Conservation (phyloP, 2,113 vertebrate species). For the Hippocampus abdominalis region DNA sequence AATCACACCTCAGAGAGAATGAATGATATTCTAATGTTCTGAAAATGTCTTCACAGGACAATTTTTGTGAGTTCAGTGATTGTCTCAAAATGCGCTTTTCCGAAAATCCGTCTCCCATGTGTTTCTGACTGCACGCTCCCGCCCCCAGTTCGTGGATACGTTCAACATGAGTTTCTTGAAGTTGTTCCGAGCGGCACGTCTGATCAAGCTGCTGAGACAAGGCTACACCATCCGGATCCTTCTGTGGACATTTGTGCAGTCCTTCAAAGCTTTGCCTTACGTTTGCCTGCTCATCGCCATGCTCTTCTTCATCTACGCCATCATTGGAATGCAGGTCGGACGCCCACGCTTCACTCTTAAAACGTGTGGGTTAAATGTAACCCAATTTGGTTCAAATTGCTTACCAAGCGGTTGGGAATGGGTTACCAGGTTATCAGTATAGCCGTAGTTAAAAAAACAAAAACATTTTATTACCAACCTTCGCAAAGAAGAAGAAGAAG, state of each 20-base stretch:
- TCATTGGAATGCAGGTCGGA: constrained; percentile 97
- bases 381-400: not conserved
- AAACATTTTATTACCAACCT: too few relatives aligned
- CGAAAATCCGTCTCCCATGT: not conserved
- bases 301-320: constrained; percentile 99
- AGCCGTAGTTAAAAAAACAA: too few relatives aligned
- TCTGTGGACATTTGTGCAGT: constrained; percentile 97
- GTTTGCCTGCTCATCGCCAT: constrained; percentile 98
- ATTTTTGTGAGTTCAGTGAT: too few relatives aligned
- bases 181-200: constrained; percentile 94
- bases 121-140: constrained; percentile 1
- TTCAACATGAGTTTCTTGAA: constrained; percentile 99
- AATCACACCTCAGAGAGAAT: too few relatives aligned
- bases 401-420: too few relatives aligned
- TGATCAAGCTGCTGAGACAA: constrained; percentile 94
- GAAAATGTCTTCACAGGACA: too few relatives aligned
- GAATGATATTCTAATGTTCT: too few relatives aligned
- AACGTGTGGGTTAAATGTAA: not conserved
- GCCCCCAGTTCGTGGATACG: constrained; percentile 70
- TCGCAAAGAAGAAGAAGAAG: too few relatives aligned
- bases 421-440: too few relatives aligned
- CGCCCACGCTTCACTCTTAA: not conserved
- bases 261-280: constrained; percentile 96
- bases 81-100: too few relatives aligned
- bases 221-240: constrained; percentile 98